Percentiles rank a stretch among this genome's conserved stretches.
phyloP scores from a whole-genome alignment of 2,888 invertebrate species.

The Cephalotes varians region DNA sequence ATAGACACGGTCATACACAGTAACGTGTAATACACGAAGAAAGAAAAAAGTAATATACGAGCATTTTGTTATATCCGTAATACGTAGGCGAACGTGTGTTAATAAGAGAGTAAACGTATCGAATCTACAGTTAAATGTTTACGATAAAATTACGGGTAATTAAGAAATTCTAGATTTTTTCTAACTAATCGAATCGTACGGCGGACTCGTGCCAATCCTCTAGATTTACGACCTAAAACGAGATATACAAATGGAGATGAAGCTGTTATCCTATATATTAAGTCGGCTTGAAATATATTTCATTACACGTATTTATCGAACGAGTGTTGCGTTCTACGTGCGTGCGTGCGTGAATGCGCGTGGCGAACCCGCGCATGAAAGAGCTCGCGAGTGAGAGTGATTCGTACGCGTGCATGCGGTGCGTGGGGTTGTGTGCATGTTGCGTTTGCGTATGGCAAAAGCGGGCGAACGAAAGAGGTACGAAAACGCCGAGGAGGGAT shows the following conservation, averaged over 20 bases:
- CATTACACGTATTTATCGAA: slow-evolving; percentile 77
- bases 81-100: slow-evolving; percentile 69
- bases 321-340: slow-evolving; percentile 14
- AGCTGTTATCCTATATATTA: slow-evolving; percentile 81
- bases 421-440: background rate
- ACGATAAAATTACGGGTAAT: slow-evolving; percentile 86
- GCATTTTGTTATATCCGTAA: slow-evolving; percentile 75
- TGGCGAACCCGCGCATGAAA: too few relatives aligned
- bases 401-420: slow-evolving; percentile 18
- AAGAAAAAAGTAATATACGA: slow-evolving; percentile 56
- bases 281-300: slow-evolving; percentile 81
- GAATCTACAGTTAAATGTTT: slow-evolving; percentile 84
- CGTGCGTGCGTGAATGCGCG: too few relatives aligned
- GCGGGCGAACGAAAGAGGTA: background rate
- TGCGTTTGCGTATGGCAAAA: slow-evolving; percentile 26
- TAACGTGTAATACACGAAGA: slow-evolving; percentile 40
- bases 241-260: slow-evolving; percentile 74
- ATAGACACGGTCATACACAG: slow-evolving; percentile 38
- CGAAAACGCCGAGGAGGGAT: slow-evolving; percentile 54
- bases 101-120: slow-evolving; percentile 75
- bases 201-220: slow-evolving; percentile 82
- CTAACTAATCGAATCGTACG: slow-evolving; percentile 83
- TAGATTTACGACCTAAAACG: slow-evolving; percentile 82
- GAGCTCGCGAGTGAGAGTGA: background rate
- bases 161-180: slow-evolving; percentile 85